A percentile compares a stretch with the other conserved stretches of the same genome.
Conservation (phyloP, 2,888 invertebrate genomes). For the Bimastos eiseni region DNA sequence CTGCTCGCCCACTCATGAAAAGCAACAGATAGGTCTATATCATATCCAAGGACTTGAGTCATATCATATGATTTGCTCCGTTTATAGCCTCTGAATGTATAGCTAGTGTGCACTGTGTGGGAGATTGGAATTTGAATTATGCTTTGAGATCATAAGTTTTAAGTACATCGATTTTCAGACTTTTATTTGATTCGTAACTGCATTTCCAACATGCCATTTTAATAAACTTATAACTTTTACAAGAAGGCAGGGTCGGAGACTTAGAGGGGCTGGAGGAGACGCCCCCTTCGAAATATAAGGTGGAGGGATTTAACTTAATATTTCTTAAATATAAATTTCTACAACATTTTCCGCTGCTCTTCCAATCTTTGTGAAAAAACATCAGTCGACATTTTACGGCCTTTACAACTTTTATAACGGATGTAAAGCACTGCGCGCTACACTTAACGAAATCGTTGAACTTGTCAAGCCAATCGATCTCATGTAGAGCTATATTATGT, state of each 20-base stretch:
- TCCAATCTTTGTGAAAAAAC: no score
- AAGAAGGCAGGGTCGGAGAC: no score
- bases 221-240: no score
- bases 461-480: neutral
- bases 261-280: no score
- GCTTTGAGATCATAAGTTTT: neutral
- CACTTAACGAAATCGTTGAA: neutral
- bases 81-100: neutral
- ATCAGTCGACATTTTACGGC: no score
- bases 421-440: neutral
- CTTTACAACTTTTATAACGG: no score
- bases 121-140: neutral
- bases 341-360: no score
- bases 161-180: neutral
- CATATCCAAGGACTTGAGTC: neutral
- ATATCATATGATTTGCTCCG: neutral
- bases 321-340: no score
- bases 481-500: no score
- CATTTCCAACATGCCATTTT: neutral
- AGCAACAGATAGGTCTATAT: neutral
- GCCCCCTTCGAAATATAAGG: no score
- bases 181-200: neutral
- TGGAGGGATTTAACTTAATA: no score
- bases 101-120: neutral
- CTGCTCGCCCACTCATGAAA: neutral